These are phyloP conservation scores for Agrotis ipsilon DNA, from an alignment of 2,888 invertebrate species.

Conservation along the genomic window DNA sequence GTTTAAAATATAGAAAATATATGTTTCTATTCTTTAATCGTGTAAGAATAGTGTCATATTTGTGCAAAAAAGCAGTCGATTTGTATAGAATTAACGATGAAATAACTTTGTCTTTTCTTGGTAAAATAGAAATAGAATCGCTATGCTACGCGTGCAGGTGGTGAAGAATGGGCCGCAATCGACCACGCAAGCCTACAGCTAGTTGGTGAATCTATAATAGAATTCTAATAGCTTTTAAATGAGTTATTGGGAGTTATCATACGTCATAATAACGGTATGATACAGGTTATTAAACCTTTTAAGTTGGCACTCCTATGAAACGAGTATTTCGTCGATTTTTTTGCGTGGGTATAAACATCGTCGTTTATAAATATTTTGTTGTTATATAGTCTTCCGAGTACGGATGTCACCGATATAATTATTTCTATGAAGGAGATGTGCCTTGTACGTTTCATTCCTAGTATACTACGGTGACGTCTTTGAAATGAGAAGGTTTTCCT, in stretches of 20 bases:
- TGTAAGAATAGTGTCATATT: too few relatives aligned
- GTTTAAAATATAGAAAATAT: too few relatives aligned
- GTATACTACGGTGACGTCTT: not conserved
- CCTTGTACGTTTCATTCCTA: not conserved
- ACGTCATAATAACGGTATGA: not conserved
- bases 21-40: too few relatives aligned
- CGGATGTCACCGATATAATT: not conserved
- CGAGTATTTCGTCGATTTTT: not conserved
- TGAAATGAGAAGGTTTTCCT: not conserved
- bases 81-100: too few relatives aligned
- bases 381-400: not conserved
- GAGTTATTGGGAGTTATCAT: not conserved
- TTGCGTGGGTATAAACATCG: not conserved
- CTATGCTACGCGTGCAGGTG: too few relatives aligned
- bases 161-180: not conserved
- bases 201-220: not conserved
- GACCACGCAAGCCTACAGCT: not conserved
- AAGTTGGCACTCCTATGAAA: not conserved
- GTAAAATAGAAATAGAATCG: too few relatives aligned
- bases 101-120: too few relatives aligned
- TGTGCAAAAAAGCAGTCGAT: too few relatives aligned
- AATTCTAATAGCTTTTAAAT: not conserved
- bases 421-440: too few relatives aligned
- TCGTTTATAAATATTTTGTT: not conserved
- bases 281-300: slow-evolving; percentile 6